phyloP scores from a whole-genome alignment of 2,113 vertebrate genomes.

The Physeter macrocephalus region DNA sequence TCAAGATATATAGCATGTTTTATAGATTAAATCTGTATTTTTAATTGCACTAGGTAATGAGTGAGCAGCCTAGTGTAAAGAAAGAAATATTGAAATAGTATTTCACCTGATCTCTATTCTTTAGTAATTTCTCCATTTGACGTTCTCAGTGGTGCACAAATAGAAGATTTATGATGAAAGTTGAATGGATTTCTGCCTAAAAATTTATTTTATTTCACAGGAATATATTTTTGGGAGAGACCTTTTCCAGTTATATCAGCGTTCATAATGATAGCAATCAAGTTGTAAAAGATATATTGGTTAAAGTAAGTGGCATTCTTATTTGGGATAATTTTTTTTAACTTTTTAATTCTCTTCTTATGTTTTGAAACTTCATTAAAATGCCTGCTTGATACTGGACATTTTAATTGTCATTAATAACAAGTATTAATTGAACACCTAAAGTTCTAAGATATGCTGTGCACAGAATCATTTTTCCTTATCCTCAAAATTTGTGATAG shows the following conservation, averaged over 20 bases:
- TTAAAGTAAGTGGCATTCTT: conserved; percentile 87
- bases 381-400: not conserved
- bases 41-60: not conserved
- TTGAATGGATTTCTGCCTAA: conserved; percentile 27
- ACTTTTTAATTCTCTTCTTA: not conserved
- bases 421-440: not conserved
- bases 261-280: conserved; percentile 98
- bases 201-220: conserved; percentile 76
- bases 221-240: conserved; percentile 98
- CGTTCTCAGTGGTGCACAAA: not conserved
- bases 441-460: not conserved
- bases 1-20: not conserved
- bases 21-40: not conserved
- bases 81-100: not conserved
- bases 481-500: not conserved
- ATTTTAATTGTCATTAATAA: not conserved
- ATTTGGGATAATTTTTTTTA: not conserved
- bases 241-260: conserved; percentile 98
- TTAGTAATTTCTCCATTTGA: conserved; percentile 21
- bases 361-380: conserved; percentile 16
- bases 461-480: not conserved
- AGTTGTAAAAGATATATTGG: conserved; percentile 95
- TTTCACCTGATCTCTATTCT: not conserved
- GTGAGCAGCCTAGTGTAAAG: not conserved
- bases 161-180: not conserved